A percentile compares a stretch with the other conserved stretches of the same genome.
Evolutionary conservation across 2,113 vertebrate genomes (phyloP).

Genomic region (Turdus rufiventris): DNA sequence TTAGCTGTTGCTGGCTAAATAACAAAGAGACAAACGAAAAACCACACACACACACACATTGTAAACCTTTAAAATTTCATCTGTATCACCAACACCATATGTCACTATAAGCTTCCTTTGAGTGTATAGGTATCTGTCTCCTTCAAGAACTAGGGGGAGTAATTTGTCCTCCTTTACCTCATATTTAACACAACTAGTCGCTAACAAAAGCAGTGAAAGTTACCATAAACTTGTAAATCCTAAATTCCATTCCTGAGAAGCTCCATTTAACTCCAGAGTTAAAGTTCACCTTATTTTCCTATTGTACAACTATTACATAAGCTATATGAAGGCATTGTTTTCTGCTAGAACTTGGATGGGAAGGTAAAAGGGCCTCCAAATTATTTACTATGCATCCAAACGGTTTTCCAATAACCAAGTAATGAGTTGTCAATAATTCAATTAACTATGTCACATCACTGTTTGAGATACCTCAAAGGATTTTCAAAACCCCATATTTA

Average conservation of each 20-base stretch:
- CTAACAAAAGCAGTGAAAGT: not conserved
- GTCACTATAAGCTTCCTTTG: not conserved
- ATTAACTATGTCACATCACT: not conserved
- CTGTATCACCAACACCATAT: not conserved
- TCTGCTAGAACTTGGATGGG: not conserved
- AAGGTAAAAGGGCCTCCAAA: not conserved
- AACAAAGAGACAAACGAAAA: conserved; percentile 53
- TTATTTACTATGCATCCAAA: not conserved
- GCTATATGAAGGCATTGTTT: not conserved
- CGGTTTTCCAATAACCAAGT: not conserved
- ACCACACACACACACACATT: not conserved
- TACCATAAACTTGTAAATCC: not conserved
- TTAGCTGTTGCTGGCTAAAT: conserved; percentile 92
- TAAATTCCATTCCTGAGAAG: not conserved
- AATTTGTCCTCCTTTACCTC: not conserved
- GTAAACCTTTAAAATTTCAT: not conserved
- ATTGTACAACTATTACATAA: not conserved
- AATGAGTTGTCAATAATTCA: not conserved
- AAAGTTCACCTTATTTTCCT: not conserved
- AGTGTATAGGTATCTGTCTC: not conserved
- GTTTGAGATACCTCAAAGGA: not conserved
- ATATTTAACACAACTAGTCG: not conserved
- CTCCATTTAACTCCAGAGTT: not conserved
- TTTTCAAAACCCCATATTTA: not conserved
- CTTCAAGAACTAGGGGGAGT: not conserved